Percentiles rank a stretch among this genome's conserved stretches.
phyloP scores from a whole-genome alignment of 2,888 invertebrate genomes.

The Euproctis similis region DNA sequence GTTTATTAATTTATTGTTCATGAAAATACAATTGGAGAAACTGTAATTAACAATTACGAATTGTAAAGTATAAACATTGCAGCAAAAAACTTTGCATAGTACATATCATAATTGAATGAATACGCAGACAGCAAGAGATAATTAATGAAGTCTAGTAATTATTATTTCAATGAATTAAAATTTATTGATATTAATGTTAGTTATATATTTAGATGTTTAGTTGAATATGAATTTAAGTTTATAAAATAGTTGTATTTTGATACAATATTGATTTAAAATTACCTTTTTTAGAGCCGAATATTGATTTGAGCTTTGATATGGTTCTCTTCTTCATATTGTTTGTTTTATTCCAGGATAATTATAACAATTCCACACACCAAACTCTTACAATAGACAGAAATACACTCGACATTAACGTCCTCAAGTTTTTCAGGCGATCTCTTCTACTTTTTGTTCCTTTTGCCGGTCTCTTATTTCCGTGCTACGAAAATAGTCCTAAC shows the following conservation, averaged over 20 bases:
- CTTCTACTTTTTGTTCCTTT: slow-evolving; percentile 72
- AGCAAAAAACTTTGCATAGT: too few relatives aligned
- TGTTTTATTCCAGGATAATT: slow-evolving; percentile 19
- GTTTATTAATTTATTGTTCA: too few relatives aligned
- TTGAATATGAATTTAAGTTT: too few relatives aligned
- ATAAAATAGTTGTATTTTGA: too few relatives aligned
- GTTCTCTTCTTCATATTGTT: slow-evolving; percentile 64
- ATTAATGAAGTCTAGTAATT: too few relatives aligned
- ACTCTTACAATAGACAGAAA: slow-evolving; percentile 61
- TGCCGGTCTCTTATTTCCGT: slow-evolving; percentile 76
- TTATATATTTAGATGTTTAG: slow-evolving; percentile 9
- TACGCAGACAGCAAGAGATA: too few relatives aligned
- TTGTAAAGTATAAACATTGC: too few relatives aligned
- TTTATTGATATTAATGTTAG: too few relatives aligned
- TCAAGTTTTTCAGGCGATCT: slow-evolving; percentile 68
- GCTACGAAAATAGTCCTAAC: slow-evolving; percentile 72
- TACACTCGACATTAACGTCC: slow-evolving; percentile 65
- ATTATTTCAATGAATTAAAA: too few relatives aligned
- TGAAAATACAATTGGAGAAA: too few relatives aligned
- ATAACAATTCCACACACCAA: slow-evolving; percentile 40
- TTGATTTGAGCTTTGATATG: slow-evolving; percentile 62
- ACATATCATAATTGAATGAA: too few relatives aligned
- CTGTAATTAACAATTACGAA: too few relatives aligned
- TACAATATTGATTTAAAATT: slow-evolving; percentile 7
- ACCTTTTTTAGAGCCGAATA: slow-evolving; percentile 68